phyloP scores from a whole-genome alignment of 2,888 invertebrate species.

The Microplitis manilae region DNA sequence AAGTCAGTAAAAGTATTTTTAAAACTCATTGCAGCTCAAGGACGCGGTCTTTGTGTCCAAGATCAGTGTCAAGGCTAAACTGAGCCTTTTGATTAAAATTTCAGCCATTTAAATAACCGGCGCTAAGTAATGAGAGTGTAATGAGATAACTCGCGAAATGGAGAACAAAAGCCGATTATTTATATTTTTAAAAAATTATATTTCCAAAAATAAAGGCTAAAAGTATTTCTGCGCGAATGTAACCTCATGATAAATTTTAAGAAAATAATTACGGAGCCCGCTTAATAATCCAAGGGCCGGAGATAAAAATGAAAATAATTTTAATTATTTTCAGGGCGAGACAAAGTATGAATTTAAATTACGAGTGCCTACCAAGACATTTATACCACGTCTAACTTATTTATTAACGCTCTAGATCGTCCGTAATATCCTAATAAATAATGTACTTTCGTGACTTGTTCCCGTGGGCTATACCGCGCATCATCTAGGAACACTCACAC shows the following conservation, averaged over 20 bases:
- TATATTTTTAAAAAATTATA: too few species aligned
- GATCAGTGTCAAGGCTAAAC: conserved; percentile 52
- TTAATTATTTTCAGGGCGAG: not conserved
- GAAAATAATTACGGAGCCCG: too few species aligned
- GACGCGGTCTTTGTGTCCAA: conserved; percentile 44
- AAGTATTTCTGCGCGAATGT: too few species aligned
- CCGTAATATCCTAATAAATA: conserved; percentile 37
- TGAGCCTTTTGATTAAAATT: conserved; percentile 60
- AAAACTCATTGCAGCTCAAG: conserved; percentile 42
- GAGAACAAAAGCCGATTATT: too few species aligned
- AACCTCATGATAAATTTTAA: too few species aligned
- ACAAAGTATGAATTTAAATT: not conserved
- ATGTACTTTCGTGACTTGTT: conserved; percentile 18
- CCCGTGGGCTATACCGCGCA: not conserved
- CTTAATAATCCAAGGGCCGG: not conserved
- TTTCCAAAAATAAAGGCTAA: too few species aligned
- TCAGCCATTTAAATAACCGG: conserved; percentile 57
- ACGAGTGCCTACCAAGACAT: not conserved
- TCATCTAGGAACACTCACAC: not conserved
- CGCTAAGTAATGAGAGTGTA: not conserved
- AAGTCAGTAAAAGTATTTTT: not conserved
- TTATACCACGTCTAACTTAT: conserved; percentile 48
- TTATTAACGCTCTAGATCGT: conserved; percentile 54
- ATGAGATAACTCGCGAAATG: not conserved
- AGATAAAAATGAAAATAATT: not conserved